Conservation (phyloP, 1,140 invertebrate species). For the Drosophila arawakana region DNA sequence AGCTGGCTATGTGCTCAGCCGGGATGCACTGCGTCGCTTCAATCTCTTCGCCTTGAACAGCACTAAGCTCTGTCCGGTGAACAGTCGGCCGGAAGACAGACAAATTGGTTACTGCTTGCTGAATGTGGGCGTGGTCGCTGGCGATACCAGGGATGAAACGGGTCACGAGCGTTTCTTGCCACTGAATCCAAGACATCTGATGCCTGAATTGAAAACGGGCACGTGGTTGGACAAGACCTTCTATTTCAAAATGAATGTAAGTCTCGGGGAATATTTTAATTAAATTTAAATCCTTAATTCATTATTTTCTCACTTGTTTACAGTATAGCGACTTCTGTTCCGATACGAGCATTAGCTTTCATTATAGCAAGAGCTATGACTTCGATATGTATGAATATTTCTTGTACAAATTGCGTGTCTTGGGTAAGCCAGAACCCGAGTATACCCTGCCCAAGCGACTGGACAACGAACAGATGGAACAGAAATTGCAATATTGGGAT, state of each 20-base stretch:
- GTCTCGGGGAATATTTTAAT: background rate
- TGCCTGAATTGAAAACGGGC: slow-evolving; percentile 87
- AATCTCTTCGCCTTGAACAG: slow-evolving; percentile 90
- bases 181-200: slow-evolving; percentile 90
- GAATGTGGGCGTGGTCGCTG: slow-evolving; percentile 93
- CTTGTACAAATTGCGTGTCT: slow-evolving; percentile 93
- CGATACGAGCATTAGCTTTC: slow-evolving; percentile 94
- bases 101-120: slow-evolving; percentile 96
- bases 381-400: slow-evolving; percentile 96
- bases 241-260: slow-evolving; percentile 86
- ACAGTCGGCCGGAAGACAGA: slow-evolving; percentile 92
- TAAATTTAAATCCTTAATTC: background rate
- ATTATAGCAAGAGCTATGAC: slow-evolving; percentile 92
- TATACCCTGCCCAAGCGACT: slow-evolving; percentile 40
- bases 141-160: slow-evolving; percentile 92
- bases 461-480: slow-evolving; percentile 44
- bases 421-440: slow-evolving; percentile 85
- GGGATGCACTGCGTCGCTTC: slow-evolving; percentile 90
- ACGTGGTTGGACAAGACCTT: slow-evolving; percentile 63
- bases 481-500: slow-evolving; percentile 57
- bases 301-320: slow-evolving; percentile 36
- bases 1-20: slow-evolving; percentile 95
- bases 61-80: slow-evolving; percentile 88
- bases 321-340: slow-evolving; percentile 94
- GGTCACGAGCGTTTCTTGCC: slow-evolving; percentile 93